A percentile compares a stretch with the other conserved stretches of the same genome.
Conservation (phyloP, 1,140 invertebrate genomes). For the Lethrus apterus region DNA sequence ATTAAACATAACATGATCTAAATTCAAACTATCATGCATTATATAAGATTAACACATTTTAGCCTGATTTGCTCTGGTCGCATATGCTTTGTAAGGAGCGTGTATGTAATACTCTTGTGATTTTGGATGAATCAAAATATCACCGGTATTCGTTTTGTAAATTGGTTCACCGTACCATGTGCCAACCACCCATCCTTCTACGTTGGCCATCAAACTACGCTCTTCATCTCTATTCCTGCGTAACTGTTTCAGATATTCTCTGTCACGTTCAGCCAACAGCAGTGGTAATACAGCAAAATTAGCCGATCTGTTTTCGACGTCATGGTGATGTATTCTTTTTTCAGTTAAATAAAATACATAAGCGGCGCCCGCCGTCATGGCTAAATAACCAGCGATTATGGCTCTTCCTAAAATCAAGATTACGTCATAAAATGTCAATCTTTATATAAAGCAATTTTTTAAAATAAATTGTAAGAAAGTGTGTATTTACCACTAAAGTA, state of each 20-base stretch:
- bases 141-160: conserved; percentile 47
- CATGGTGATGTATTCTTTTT: conserved; percentile 45
- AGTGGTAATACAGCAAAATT: conserved; percentile 67
- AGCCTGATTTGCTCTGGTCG: conserved; percentile 44
- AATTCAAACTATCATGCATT: too few relatives aligned
- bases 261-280: conserved; percentile 71
- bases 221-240: conserved; percentile 77
- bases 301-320: conserved; percentile 67
- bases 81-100: conserved; percentile 44
- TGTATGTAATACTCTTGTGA: conserved; percentile 68
- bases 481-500: conserved; percentile 57
- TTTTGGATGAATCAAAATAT: conserved; percentile 52
- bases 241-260: conserved; percentile 73
- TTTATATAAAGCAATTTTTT: too few relatives aligned
- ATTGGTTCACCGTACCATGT: conserved; percentile 78
- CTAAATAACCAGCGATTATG: conserved; percentile 53
- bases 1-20: too few relatives aligned
- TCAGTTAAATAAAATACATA: conserved; percentile 53
- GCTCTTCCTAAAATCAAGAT: conserved; percentile 43
- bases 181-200: conserved; percentile 82
- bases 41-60: too few relatives aligned
- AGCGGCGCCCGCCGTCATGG: conserved; percentile 48
- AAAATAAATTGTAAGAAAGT: too few relatives aligned
- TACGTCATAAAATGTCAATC: conserved; percentile 1
- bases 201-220: conserved; percentile 77